Evolutionary conservation across 2,113 vertebrate species (phyloP).

Genomic region (Cebidichthys violaceus): DNA sequence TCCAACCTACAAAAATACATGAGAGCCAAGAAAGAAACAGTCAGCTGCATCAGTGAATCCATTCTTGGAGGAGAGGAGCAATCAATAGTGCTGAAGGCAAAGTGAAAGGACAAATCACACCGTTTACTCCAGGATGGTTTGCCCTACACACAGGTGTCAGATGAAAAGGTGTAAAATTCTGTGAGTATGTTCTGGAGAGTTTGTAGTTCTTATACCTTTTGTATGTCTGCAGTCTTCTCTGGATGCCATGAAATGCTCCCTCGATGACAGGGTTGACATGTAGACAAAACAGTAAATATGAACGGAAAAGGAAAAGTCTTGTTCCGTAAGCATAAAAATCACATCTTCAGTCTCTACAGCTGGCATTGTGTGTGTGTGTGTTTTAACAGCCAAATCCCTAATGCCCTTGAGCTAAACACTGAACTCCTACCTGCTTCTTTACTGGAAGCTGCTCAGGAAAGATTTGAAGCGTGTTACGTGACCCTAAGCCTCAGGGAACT

Average conservation of each 20-base stretch:
- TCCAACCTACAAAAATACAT: constrained; percentile 43
- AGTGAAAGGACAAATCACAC: constrained; percentile 50
- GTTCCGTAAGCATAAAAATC: constrained; percentile 13
- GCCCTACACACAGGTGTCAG: neutral
- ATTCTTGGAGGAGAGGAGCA: constrained; percentile 39
- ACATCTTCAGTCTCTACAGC: constrained; percentile 7
- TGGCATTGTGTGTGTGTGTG: neutral
- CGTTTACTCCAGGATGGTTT: constrained; percentile 26
- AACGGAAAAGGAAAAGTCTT: neutral
- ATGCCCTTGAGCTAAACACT: constrained; percentile 34
- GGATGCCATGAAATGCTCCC: constrained; percentile 2
- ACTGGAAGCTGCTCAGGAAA: constrained; percentile 34
- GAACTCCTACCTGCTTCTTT: constrained; percentile 38
- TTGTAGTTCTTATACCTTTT: neutral
- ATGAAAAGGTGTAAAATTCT: constrained; percentile 9
- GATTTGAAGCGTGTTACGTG: constrained; percentile 25
- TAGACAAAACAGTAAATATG: neutral
- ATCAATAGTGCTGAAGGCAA: constrained; percentile 56
- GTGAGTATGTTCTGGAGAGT: neutral
- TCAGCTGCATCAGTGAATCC: constrained; percentile 43
- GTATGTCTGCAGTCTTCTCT: neutral
- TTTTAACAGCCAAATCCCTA: constrained; percentile 13
- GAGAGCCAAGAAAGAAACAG: constrained; percentile 44
- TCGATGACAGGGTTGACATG: neutral
- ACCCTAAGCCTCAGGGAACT: constrained; percentile 22